phyloP scores from a whole-genome alignment of 2,797 vertebrate species.

The Oryzias sinensis region DNA sequence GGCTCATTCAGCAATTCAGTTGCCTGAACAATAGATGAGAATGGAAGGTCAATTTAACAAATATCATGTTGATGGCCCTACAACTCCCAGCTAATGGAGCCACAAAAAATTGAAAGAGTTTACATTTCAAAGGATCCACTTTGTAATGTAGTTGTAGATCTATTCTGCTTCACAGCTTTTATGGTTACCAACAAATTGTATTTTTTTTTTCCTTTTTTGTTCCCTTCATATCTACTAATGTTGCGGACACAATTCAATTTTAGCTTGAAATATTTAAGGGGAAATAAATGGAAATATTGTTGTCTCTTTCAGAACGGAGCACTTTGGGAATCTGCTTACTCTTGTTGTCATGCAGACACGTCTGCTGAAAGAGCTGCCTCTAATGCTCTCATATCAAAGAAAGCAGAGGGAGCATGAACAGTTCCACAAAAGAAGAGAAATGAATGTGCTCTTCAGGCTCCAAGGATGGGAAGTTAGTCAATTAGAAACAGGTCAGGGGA shows the following conservation, averaged over 20 bases:
- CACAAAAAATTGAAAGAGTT: too few relatives aligned
- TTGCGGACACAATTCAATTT: constrained; percentile 39
- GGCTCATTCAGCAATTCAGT: constrained; percentile 7
- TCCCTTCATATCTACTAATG: constrained; percentile 22
- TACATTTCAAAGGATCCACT: too few relatives aligned
- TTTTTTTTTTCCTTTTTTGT: constrained; percentile 17
- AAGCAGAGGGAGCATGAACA: constrained; percentile 37
- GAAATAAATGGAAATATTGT: constrained; percentile 40
- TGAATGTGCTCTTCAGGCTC: constrained; percentile 43
- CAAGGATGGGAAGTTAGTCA: constrained; percentile 51
- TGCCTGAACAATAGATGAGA: constrained; percentile 1
- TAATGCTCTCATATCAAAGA: constrained; percentile 47
- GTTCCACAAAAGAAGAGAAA: constrained; percentile 44
- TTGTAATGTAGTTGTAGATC: constrained; percentile 4
- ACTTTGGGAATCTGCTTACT: constrained; percentile 24
- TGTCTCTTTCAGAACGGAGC: constrained; percentile 37
- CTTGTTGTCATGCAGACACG: constrained; percentile 17
- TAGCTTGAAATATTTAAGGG: constrained; percentile 29
- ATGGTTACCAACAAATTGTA: constrained; percentile 24
- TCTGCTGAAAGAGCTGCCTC: constrained; percentile 21
- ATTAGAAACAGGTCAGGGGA: constrained; percentile 43
- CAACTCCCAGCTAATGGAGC: background rate
- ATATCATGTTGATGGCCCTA: constrained; percentile 12
- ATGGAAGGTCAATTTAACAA: constrained; percentile 34
- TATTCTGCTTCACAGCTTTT: constrained; percentile 35